Conservation (phyloP, 2,797 vertebrate species). For the Pygocentrus nattereri region DNA sequence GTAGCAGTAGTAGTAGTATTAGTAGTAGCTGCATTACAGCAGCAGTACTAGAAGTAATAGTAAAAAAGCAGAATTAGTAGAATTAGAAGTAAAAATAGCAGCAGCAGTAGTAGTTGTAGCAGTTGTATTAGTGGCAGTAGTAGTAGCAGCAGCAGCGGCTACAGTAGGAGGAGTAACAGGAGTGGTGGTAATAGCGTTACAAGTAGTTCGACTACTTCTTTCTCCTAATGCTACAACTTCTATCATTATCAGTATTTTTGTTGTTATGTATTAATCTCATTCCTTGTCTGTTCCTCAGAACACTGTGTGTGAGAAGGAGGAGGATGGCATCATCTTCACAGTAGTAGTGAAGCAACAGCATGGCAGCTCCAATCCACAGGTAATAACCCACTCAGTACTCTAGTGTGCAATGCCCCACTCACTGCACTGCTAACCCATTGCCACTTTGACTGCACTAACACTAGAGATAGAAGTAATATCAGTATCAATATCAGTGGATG, state of each 20-base stretch:
- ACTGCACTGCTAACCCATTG: background rate
- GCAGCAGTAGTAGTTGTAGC: too few relatives aligned
- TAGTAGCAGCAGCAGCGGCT: too few relatives aligned
- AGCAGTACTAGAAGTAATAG: too few relatives aligned
- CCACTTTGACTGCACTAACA: background rate
- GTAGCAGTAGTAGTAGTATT: too few relatives aligned
- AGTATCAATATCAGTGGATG: background rate
- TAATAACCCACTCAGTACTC: slow-evolving; percentile 46
- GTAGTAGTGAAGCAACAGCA: slow-evolving; percentile 79
- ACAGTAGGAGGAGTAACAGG: too few relatives aligned
- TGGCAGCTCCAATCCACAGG: slow-evolving; percentile 55
- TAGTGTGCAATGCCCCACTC: background rate
- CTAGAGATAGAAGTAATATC: background rate
- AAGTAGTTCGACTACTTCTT: too few relatives aligned
- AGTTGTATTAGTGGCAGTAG: too few relatives aligned
- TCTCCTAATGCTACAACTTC: background rate
- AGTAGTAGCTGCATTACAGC: too few relatives aligned
- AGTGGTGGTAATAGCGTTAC: too few relatives aligned
- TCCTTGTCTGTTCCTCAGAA: slow-evolving; percentile 63
- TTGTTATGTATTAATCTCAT: slow-evolving; percentile 20
- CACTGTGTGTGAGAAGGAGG: slow-evolving; percentile 83
- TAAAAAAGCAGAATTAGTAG: too few relatives aligned
- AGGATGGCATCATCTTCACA: slow-evolving; percentile 85
- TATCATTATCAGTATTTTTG: background rate
- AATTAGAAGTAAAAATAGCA: too few relatives aligned